Evolutionary conservation across 2,113 vertebrate species (phyloP).

Genomic region (Oreamnos americanus): DNA sequence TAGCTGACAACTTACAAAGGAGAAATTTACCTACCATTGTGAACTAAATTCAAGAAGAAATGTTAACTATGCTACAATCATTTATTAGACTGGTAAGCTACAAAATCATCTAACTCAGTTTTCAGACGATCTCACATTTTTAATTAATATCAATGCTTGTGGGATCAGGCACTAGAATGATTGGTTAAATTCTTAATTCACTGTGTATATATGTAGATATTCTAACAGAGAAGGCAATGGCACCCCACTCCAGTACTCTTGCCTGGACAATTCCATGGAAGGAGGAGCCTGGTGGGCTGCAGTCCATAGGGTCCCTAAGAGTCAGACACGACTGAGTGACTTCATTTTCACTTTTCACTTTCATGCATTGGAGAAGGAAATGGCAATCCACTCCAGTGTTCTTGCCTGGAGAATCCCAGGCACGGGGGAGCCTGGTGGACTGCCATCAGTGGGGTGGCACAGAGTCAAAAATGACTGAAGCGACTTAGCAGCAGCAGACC

Average conservation of each 20-base stretch:
- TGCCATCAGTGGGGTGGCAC: too few relatives aligned
- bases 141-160: conserved; percentile 24
- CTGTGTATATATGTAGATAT: background rate
- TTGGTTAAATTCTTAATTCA: conserved; percentile 11
- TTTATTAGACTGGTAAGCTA: conserved; percentile 36
- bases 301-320: too few relatives aligned
- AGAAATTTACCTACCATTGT: conserved; percentile 37
- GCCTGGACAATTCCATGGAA: too few relatives aligned
- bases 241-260: too few relatives aligned
- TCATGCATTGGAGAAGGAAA: too few relatives aligned
- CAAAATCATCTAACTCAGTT: background rate
- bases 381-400: too few relatives aligned
- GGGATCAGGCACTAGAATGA: background rate
- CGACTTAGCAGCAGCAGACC: background rate
- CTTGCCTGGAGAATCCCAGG: too few relatives aligned
- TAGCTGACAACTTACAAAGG: conserved; percentile 40
- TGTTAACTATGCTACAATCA: conserved; percentile 30
- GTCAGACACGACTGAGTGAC: too few relatives aligned
- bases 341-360: too few relatives aligned
- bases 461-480: too few relatives aligned
- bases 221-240: background rate
- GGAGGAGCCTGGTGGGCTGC: too few relatives aligned
- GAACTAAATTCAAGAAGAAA: conserved; percentile 49
- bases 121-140: conserved; percentile 20
- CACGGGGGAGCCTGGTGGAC: too few relatives aligned